A percentile compares a stretch with the other conserved stretches of the same genome.
Conservation (phyloP, 2,113 vertebrate genomes). For the Burhinus bistriatus region DNA sequence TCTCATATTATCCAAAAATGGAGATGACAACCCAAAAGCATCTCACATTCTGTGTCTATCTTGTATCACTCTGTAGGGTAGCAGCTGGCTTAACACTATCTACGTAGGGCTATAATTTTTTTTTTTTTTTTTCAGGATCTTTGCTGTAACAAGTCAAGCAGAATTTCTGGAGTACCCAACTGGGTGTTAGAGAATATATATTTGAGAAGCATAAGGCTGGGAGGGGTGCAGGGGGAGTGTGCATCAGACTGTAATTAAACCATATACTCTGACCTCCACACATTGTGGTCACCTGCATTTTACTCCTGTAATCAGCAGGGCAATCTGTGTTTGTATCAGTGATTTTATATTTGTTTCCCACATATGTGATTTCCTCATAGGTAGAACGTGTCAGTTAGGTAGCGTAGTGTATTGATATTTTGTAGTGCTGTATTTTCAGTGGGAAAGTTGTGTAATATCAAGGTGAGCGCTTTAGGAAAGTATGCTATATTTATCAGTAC, state of each 20-base stretch:
- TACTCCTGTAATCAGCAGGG: neutral
- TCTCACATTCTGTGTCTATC: too few species aligned
- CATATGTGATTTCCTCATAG: neutral
- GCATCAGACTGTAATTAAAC: neutral
- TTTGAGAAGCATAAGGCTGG: neutral
- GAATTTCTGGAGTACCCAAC: neutral
- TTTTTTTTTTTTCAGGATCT: neutral
- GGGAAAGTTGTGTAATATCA: neutral
- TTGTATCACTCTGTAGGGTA: neutral
- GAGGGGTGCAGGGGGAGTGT: neutral
- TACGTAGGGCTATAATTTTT: neutral
- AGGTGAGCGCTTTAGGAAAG: neutral
- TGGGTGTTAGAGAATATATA: neutral
- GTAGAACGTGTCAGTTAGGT: neutral
- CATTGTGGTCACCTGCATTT: accelerated
- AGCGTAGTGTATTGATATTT: neutral
- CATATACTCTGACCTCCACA: neutral
- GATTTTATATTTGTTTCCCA: neutral
- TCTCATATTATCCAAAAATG: too few species aligned
- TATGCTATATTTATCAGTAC: neutral
- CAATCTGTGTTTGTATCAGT: neutral
- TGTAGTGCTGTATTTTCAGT: neutral
- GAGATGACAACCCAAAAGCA: too few species aligned
- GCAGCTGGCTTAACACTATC: neutral
- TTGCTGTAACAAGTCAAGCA: neutral